Base-by-base conservation (phyloP, 2,888 invertebrate species). In the Zonitis immaculata region DNA sequence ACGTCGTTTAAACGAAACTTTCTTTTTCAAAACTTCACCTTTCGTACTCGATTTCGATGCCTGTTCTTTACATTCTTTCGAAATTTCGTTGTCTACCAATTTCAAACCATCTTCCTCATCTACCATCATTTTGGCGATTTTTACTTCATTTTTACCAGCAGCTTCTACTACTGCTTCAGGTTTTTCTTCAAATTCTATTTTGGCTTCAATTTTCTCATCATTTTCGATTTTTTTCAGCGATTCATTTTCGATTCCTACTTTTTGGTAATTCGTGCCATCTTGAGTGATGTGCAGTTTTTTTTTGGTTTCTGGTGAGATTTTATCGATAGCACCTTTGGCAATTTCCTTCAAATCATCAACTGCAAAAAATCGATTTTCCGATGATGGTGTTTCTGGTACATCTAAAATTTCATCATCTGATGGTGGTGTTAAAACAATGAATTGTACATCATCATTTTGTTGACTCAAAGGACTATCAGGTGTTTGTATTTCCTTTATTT, bases 91-190 rank as follows among this genome's bases (percentile, higher is more conserved):
- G 60, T 71, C 72, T 45, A 60, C 64, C 20, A 66, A 42, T 57
- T 69, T 74, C 32, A 76, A 56, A 16, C 75, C 76, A 58, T 76
- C 75, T 60, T 75, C 75, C 59, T 72, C 73, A 51, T 76, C 76
- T 2, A 74, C 68, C 22, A 66, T 60, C 53, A 68, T 64, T 57
- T 63, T 61, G 39, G 60, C 61, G 6, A 7, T 28, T 25, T 53
- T 44, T 32, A 42, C 27, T 2, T 26, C 48, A 1, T 26, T n/a
- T n/a, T n/a, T n/a, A n/a, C n/a, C n/a, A n/a, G n/a, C n/a, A n/a
- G n/a, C n/a, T n/a, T n/a, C n/a, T n/a, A n/a, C n/a, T n/a, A n/a
- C 42, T 8, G 49, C 49, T 42, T 48, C 47, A 14, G 14, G 25
- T 42, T 47, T 25, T 54, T 52, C 45, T 32, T 42, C 30, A 49